Conservation (phyloP, 2,888 invertebrate species). For the Patella caerulea region DNA sequence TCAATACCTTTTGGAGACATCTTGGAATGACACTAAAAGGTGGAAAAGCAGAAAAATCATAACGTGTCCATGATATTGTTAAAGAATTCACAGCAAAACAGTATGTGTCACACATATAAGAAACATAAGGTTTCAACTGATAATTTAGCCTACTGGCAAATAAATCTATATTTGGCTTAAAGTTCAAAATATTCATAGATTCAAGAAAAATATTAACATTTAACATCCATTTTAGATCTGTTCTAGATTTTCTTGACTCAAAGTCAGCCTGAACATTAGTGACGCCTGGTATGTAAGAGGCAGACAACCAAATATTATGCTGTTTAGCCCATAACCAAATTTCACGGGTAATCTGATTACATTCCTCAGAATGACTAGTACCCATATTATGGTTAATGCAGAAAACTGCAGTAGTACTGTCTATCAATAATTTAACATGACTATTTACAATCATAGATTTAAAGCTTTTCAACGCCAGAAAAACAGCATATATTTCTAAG, state of each 20-base stretch:
- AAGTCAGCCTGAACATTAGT: conserved; percentile 22
- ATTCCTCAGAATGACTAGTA: conserved; percentile 15
- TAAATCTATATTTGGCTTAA: conserved; percentile 25
- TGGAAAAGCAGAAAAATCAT: conserved; percentile 26
- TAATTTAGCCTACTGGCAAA: conserved; percentile 33
- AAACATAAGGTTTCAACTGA: conserved; percentile 25
- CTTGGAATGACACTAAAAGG: conserved; percentile 30
- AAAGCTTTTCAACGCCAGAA: conserved; percentile 7
- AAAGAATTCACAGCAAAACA: conserved; percentile 26
- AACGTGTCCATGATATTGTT: conserved; percentile 20
- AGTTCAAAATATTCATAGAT: neutral
- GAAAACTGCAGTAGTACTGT: conserved; percentile 23
- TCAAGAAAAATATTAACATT: neutral
- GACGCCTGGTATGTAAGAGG: conserved; percentile 20
- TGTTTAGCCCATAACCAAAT: conserved; percentile 19
- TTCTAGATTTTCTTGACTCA: neutral
- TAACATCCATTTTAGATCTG: conserved; percentile 26
- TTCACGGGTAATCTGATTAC: conserved; percentile 15
- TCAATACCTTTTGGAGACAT: conserved; percentile 23
- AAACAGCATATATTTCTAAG: conserved; percentile 14
- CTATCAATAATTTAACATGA: conserved; percentile 16
- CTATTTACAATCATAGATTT: neutral
- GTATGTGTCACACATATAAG: conserved; percentile 29
- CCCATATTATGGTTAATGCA: conserved; percentile 26
- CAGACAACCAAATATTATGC: conserved; percentile 21